Base-by-base conservation (phyloP, 2,113 vertebrate genomes). In the Marcusenius ussheri region DNA sequence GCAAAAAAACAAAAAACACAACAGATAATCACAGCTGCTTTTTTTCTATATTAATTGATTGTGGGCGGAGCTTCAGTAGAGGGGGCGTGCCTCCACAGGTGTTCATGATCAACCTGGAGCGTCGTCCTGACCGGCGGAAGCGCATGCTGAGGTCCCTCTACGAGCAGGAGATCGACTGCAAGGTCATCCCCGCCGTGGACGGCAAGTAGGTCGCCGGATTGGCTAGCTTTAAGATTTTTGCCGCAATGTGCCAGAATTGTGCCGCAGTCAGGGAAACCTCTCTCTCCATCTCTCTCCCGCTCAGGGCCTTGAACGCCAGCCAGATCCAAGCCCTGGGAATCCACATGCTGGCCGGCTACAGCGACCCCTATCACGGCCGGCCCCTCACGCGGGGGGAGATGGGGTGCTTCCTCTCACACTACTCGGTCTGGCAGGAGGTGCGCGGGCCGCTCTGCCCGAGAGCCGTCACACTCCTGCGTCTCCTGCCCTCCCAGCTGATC, bases 331-430 rank as follows among this genome's bases (percentile, higher is more conserved):
- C 92, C 0, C 91, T 98, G 95, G 98, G 97, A 21, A 96, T 99
- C 90, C 96, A 96, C 86, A 99, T 99, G 98, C 94, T 98, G 27
- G 97, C 97, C 0, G 97, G 97, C n/a, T 99, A 99, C 92, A 96
- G 94, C 42, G 97, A 99, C 90, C 98, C 98, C 0, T 99, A 98
- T 93, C 97, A 98, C 0, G 97, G 96, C 3, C 95, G 98, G 5
- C 97, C 98, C 0, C 95, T 98, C 21, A 98, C 98, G 45, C 97
- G 96, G 87, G 98, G 98, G 46, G 97, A 99, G 92, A 93, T 98
- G 89, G 98, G 98, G 27, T 99, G 98, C 92, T 98, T 98, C 93
- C 97, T 98, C 50, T 98, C 98, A 51, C 98, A 99, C 94, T 96
- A 97, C 90, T 96, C 95, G 35, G 93, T 98, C 94, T 99, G 98